phyloP scores from a whole-genome alignment of 2,888 invertebrate genomes.

The Apodemia hepburni region DNA sequence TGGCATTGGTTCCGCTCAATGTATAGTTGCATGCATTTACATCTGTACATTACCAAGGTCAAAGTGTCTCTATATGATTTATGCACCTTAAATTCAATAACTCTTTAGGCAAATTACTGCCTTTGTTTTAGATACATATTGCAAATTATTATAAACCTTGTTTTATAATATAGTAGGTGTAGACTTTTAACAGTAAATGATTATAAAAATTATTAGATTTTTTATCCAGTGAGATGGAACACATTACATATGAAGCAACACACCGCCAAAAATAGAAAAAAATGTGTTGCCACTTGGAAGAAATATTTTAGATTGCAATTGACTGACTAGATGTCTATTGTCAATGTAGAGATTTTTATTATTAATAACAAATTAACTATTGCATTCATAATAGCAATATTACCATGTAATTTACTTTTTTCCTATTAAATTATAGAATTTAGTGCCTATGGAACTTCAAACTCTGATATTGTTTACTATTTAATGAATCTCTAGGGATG shows the following conservation, averaged over 20 bases:
- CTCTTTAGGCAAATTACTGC: too few species aligned
- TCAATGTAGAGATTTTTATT: neutral
- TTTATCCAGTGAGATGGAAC: neutral
- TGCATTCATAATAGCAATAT: neutral
- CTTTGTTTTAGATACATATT: too few species aligned
- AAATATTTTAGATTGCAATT: neutral
- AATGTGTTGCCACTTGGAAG: neutral
- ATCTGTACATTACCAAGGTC: too few species aligned
- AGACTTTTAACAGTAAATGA: neutral
- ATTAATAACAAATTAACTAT: neutral
- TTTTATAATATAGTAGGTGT: too few species aligned
- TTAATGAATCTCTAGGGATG: neutral
- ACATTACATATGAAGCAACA: neutral
- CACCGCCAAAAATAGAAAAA: neutral
- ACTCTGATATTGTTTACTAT: conserved; percentile 7
- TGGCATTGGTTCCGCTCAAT: too few species aligned
- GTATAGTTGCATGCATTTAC: too few species aligned
- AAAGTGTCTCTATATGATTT: too few species aligned
- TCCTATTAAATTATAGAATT: neutral
- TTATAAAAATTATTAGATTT: neutral
- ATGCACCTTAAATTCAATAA: too few species aligned
- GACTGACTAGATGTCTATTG: neutral
- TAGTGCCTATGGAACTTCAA: neutral
- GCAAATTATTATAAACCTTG: too few species aligned
- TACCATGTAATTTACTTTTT: neutral